Percentiles rank a stretch among this genome's conserved stretches.
Conservation (phyloP, 2,888 invertebrate genomes). For the Pandemis cinnamomeana region DNA sequence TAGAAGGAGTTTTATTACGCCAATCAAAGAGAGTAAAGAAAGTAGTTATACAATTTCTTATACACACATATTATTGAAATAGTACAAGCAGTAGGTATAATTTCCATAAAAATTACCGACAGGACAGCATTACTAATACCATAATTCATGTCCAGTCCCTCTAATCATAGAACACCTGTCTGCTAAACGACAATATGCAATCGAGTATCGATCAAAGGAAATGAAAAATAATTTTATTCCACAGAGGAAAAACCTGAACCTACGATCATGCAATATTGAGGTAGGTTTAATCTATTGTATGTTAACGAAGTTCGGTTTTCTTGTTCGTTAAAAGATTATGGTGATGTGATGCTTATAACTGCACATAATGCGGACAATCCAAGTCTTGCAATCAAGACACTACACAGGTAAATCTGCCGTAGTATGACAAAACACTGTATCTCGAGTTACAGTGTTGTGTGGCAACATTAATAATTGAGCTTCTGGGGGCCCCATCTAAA, state of each 20-base stretch:
- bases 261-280: not conserved
- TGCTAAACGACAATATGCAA: not conserved
- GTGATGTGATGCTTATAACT: too few species aligned
- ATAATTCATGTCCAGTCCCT: not conserved
- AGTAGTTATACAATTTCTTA: too few species aligned
- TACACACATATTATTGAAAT: not conserved
- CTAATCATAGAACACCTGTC: not conserved
- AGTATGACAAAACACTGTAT: too few species aligned
- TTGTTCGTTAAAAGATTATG: not conserved
- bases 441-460: too few species aligned
- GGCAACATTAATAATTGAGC: too few species aligned
- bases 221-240: conserved; percentile 4
- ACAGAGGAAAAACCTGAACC: not conserved
- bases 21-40: too few species aligned
- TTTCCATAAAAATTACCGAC: not conserved
- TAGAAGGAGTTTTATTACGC: too few species aligned
- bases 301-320: not conserved
- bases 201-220: conserved; percentile 2
- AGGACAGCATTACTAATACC: not conserved
- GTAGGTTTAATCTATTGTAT: not conserved
- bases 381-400: too few species aligned
- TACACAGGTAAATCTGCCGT: too few species aligned
- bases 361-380: too few species aligned
- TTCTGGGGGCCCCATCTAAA: too few species aligned
- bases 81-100: not conserved